Evolutionary conservation across 2,113 vertebrate genomes (phyloP).

Genomic region (Thermophis baileyi): DNA sequence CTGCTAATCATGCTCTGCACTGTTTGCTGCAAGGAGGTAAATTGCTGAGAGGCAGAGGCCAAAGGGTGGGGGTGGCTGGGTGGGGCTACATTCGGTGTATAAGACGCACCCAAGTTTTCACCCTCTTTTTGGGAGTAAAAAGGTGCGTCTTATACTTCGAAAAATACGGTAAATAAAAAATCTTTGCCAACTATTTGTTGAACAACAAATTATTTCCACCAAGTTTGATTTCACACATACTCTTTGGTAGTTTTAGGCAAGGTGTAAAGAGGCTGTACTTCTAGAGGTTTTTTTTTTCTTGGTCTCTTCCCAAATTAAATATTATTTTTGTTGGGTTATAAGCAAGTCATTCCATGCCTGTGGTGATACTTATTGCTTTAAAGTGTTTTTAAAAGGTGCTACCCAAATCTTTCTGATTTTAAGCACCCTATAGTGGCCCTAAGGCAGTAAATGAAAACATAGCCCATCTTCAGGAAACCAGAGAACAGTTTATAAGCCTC

Average conservation of each 20-base stretch:
- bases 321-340: not conserved
- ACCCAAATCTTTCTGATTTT: not conserved
- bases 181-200: not conserved
- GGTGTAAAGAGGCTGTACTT: not conserved
- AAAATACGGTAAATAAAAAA: too few species aligned
- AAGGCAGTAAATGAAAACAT: not conserved
- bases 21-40: too few species aligned
- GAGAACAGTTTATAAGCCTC: not conserved
- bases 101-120: too few species aligned
- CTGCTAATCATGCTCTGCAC: too few species aligned
- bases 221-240: not conserved
- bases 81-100: too few species aligned
- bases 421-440: not conserved
- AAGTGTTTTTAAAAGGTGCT: not conserved
- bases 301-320: not conserved
- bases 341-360: not conserved
- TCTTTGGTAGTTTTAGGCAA: not conserved
- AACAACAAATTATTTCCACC: not conserved
- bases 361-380: not conserved
- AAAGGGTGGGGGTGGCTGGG: too few species aligned
- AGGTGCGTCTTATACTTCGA: too few species aligned
- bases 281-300: not conserved
- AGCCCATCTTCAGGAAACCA: not conserved
- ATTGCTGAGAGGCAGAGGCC: too few species aligned
- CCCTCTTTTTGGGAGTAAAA: too few species aligned